Base-by-base conservation (phyloP, 1,140 invertebrate genomes). In the Uloborus diversus region DNA sequence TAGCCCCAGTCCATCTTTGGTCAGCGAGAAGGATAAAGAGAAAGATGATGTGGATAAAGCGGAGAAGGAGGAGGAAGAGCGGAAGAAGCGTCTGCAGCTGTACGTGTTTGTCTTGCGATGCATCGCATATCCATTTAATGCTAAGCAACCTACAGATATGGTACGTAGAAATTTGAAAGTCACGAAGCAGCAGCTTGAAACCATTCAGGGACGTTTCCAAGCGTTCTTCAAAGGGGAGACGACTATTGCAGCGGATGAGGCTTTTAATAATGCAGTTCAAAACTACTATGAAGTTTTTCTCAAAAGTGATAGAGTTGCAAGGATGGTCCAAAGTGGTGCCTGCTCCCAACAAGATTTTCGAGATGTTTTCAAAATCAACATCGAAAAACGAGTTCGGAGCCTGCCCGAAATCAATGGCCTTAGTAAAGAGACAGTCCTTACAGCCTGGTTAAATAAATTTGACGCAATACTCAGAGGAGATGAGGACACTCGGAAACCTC, bases 401-500 rank as follows among this genome's bases (percentile, higher is more conserved):
- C 90, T 99, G 84, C 97, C 98, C 82, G 97, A 99, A 91, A 99
- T 99, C 85, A 97, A 99, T 88, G 98, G 98, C 78, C 88, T 99
- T 81, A 99, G 96, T 88, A 99, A 99, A 90, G 98, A 99, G 88
- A 99, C 97, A 61, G 97, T 99, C 27, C 89, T 99, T 83, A 97
- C 96, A 64, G 98, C 97, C 61, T 99, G 98, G 98, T 94, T 99
- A 91, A 95, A 96, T 37, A 99, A 99, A 89, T 99, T 99, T 88
- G 98, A 99, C 89, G 96, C 96, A 86, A 99, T 99, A 85, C 93
- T 98, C 85, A 80, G 91, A 66, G 93, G 93, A 47, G 94, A 96
- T 84, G 95, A 96, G 82, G 94, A 96, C 83, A 81, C 83, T 35
- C 57, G 82, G 81, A 89, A 94, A 86, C 93, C 94, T 42, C 92